Evolutionary conservation across 2,113 vertebrate species (phyloP).

Genomic region (Oenanthe melanoleuca): DNA sequence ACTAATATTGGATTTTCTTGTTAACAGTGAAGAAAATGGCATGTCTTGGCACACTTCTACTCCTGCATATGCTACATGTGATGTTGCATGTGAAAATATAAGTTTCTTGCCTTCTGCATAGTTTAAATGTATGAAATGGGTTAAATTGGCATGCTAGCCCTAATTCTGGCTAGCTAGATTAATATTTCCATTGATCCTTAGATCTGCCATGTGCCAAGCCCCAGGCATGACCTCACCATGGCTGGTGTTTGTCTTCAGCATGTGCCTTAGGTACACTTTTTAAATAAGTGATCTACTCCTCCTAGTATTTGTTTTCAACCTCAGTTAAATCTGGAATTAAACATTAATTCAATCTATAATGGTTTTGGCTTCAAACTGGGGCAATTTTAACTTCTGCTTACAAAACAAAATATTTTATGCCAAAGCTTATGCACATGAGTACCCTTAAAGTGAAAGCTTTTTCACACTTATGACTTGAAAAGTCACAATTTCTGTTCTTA

Average conservation of each 20-base stretch:
- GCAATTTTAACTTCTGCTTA: conserved; percentile 52
- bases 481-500: conserved; percentile 44
- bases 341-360: conserved; percentile 37
- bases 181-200: accelerated
- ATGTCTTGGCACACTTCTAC: neutral
- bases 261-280: neutral
- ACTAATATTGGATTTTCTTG: neutral
- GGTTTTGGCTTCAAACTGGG: conserved; percentile 20
- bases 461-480: conserved; percentile 52
- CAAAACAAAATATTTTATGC: conserved; percentile 59
- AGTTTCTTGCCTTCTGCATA: neutral
- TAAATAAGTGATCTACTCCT: neutral
- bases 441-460: conserved; percentile 42
- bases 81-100: accelerated
- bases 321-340: conserved; percentile 27
- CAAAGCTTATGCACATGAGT: neutral
- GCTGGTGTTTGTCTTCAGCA: too few relatives aligned
- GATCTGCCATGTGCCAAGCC: accelerated
- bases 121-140: neutral
- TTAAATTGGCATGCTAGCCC: neutral
- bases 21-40: neutral
- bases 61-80: neutral
- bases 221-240: accelerated
- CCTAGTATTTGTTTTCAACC: neutral
- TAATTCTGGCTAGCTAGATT: neutral